Evolutionary conservation across 2,888 invertebrate species (phyloP).

Genomic region (Apocheima hispidaria): DNA sequence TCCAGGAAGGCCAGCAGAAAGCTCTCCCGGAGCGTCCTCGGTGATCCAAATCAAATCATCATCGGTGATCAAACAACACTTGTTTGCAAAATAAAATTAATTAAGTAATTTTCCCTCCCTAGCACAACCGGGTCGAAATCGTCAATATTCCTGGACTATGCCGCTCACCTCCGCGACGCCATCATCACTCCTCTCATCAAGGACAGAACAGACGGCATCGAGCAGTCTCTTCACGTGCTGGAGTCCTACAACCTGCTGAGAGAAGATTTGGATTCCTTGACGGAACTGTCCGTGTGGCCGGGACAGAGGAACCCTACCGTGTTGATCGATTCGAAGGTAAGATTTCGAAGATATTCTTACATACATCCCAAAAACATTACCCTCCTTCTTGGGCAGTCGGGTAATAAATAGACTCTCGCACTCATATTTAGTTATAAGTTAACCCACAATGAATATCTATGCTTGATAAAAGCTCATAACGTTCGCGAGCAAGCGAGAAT

Average conservation of each 20-base stretch:
- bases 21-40: too few species aligned
- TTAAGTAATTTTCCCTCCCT: background rate
- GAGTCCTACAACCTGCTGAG: conserved; percentile 94
- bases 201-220: conserved; percentile 90
- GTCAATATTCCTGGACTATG: conserved; percentile 95
- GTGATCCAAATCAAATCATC: too few species aligned
- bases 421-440: too few species aligned
- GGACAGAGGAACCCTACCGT: conserved; percentile 91
- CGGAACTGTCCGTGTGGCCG: conserved; percentile 95
- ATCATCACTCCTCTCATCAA: conserved; percentile 92
- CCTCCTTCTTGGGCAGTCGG: too few species aligned
- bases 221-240: conserved; percentile 90
- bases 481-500: too few species aligned
- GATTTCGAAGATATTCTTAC: too few species aligned
- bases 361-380: too few species aligned
- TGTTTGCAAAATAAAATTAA: background rate
- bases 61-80: background rate
- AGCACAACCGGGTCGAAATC: conserved; percentile 93
- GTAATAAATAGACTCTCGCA: too few species aligned
- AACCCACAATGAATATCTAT: too few species aligned
- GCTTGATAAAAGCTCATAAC: too few species aligned
- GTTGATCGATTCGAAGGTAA: conserved; percentile 83
- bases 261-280: conserved; percentile 96
- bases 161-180: conserved; percentile 90
- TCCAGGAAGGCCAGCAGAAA: too few species aligned